These are phyloP conservation scores for Chondrosia reniformis DNA, from an alignment of 37 sponge, comb jelly and placozoan species.

Conservation along the genomic window DNA sequence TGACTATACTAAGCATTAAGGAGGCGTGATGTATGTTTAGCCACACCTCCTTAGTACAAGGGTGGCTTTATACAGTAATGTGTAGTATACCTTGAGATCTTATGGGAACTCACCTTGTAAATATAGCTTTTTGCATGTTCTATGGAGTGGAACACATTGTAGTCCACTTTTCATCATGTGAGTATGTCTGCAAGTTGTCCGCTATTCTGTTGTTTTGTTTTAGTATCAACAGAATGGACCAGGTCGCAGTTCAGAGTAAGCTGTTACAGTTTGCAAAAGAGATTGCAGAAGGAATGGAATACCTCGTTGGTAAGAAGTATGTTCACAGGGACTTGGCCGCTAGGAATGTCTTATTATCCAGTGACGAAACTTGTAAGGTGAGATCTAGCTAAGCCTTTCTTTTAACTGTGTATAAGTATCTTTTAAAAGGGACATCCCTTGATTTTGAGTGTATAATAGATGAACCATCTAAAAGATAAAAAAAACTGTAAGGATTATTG, in stretches of 20 bases:
- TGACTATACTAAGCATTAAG: too few species aligned
- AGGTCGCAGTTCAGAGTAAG: not conserved
- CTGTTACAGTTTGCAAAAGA: not conserved
- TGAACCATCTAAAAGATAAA: not conserved
- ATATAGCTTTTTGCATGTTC: not conserved
- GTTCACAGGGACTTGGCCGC: constrained; percentile 21
- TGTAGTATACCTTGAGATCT: too few species aligned
- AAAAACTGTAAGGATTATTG: not conserved
- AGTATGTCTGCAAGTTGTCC: not conserved
- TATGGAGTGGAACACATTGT: too few species aligned
- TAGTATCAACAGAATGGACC: not conserved
- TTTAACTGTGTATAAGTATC: not conserved
- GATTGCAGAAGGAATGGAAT: not conserved
- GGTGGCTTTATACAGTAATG: too few species aligned
- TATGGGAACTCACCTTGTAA: too few species aligned
- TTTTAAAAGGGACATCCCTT: not conserved
- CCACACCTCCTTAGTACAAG: too few species aligned
- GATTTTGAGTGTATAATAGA: not conserved
- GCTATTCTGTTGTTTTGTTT: not conserved
- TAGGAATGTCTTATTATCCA: constrained; percentile 5
- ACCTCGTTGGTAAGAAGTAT: constrained; percentile 1
- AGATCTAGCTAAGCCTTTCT: not conserved
- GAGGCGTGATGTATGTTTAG: too few species aligned
- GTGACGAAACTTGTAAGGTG: constrained; percentile 7
- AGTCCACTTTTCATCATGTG: not conserved